These are phyloP conservation scores for Scelioninae gen. 2 DNA, from an alignment of 2,888 invertebrate genomes.

Conservation along the genomic window DNA sequence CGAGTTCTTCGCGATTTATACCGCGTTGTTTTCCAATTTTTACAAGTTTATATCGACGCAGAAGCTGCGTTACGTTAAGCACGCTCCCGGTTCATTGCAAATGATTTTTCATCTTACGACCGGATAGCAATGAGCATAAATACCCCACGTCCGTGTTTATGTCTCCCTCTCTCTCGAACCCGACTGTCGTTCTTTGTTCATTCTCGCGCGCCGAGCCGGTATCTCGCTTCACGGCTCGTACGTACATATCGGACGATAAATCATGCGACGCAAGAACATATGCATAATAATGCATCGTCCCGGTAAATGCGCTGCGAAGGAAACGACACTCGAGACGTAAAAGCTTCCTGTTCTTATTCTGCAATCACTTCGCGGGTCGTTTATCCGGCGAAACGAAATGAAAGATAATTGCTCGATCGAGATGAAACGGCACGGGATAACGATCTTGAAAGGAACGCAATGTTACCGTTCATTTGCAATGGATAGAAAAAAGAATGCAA, in stretches of 20 bases:
- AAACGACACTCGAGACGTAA: conserved; percentile 18
- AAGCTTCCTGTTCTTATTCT: conserved; percentile 21
- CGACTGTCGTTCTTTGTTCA: conserved; percentile 18
- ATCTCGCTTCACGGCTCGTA: conserved; percentile 28
- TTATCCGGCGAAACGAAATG: too few species aligned
- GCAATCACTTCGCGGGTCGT: background rate
- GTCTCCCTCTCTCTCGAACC: conserved; percentile 5
- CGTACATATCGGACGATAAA: conserved; percentile 23
- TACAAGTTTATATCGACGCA: conserved; percentile 28
- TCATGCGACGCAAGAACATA: conserved; percentile 28
- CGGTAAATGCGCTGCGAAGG: conserved; percentile 27
- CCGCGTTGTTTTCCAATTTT: conserved; percentile 28
- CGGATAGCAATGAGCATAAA: conserved; percentile 41
- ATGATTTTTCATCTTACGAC: conserved; percentile 35
- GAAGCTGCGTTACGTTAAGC: conserved; percentile 29
- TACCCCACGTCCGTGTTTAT: conserved; percentile 14
- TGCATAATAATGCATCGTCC: conserved; percentile 23
- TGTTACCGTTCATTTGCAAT: too few species aligned
- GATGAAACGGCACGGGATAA: too few species aligned
- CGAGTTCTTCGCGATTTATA: conserved; percentile 14
- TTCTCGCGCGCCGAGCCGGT: conserved; percentile 14
- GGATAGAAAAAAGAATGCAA: too few species aligned
- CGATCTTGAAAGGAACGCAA: too few species aligned
- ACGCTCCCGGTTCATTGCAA: conserved; percentile 32
- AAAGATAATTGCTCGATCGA: too few species aligned